Percentiles rank a stretch among this genome's conserved stretches.
phyloP scores from a whole-genome alignment of 2,113 vertebrate genomes.

The Hippocampus zosterae region DNA sequence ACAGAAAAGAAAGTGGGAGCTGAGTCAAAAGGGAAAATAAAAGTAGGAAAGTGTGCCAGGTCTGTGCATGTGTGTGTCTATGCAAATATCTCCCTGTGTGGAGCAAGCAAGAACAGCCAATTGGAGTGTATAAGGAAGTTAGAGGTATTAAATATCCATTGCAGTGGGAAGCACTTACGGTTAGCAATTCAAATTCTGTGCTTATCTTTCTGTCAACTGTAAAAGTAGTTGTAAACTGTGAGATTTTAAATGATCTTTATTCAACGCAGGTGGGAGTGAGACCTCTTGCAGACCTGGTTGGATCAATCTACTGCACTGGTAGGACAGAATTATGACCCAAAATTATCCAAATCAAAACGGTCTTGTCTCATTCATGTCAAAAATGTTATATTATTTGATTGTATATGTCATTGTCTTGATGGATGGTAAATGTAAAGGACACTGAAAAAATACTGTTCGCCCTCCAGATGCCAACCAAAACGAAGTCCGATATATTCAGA shows the following conservation, averaged over 20 bases:
- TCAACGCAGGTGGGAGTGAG: constrained; percentile 18
- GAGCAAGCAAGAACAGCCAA: constrained; percentile 48
- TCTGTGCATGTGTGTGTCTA: constrained; percentile 45
- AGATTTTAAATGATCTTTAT: constrained; percentile 13
- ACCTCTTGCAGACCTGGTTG: constrained; percentile 30
- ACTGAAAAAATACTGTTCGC: too few relatives aligned
- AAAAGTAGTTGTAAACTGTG: constrained; percentile 2
- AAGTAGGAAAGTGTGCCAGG: constrained; percentile 18
- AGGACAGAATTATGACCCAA: constrained; percentile 24
- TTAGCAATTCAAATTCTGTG: constrained; percentile 32
- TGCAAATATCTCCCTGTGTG: constrained; percentile 59
- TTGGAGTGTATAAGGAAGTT: constrained; percentile 64
- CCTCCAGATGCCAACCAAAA: too few relatives aligned
- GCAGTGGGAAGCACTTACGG: constrained; percentile 47
- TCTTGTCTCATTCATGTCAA: background rate
- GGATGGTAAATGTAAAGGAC: too few relatives aligned
- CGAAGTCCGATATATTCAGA: too few relatives aligned
- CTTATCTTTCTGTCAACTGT: background rate
- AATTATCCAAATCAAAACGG: background rate
- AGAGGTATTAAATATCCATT: constrained; percentile 58
- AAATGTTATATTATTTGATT: background rate
- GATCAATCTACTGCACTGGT: constrained; percentile 54
- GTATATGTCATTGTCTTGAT: background rate
- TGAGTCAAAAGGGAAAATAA: constrained; percentile 20
- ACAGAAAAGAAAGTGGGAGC: constrained; percentile 3